Evolutionary conservation across 2,113 vertebrate species (phyloP), one percentile per base, ranked within the genome.

Genomic region (Gobio gobio): DNA sequence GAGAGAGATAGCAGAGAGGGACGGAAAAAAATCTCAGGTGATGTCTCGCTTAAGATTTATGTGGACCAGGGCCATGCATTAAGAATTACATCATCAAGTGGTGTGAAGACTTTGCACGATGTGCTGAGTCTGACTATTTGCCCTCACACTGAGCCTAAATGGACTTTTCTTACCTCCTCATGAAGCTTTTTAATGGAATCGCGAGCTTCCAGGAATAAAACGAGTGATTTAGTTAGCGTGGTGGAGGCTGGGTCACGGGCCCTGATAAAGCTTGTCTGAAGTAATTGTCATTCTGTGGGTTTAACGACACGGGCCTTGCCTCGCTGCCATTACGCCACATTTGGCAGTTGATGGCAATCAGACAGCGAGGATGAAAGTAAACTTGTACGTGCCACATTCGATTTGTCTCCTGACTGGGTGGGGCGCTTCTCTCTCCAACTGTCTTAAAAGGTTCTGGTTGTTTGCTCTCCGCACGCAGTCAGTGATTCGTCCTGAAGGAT

Each of bases 51-150:
- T 75, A 87, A 94, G 94, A 95, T 95, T 94, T 95, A 95, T 95
- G 93, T 94, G 92, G 90, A 88, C 90, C 92, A 90, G 89, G 90
- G 91, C 89, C 88, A 87, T 93, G 93, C 94, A 94, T 95, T 94
- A 94, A 93, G 93, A 95, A 95, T 95, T 93, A 95, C 94, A 94
- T 93, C 93, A 93, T 94, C 93, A 93, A 92, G 91, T 72, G 83
- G 82, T 88, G 82, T 88, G 90, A 93, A 93, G 92, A 93, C 92
- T 91, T 90, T 84, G 83, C 88, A 70, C 64, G 90, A 91, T 94
- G 91, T 95, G 95, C 95, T 95, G 94, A 95, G 93, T 93, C 85
- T 89, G 90, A 88, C 90, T 90, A 88, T 94, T 94, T 91, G 90
- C 93, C 92, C 88, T 90, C 86, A 90, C 90, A 90, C 91, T 86